These are phyloP conservation scores for Rattus rattus DNA, from an alignment of 2,113 vertebrate species.

Conservation along the genomic window DNA sequence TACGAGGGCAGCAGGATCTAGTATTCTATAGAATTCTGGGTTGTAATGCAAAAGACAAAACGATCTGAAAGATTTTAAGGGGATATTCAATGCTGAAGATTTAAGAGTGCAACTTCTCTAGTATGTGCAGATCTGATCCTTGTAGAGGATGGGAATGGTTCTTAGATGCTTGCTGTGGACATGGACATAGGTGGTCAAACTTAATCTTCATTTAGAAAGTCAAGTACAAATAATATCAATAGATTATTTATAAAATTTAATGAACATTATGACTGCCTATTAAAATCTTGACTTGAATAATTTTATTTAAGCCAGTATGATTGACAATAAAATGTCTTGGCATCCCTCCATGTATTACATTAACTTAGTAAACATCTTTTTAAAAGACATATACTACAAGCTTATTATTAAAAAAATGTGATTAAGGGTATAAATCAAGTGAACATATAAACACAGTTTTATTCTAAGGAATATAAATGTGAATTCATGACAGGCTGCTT, in stretches of 20 bases:
- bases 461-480: neutral
- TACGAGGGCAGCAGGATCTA: neutral
- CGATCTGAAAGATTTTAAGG: neutral
- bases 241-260: neutral
- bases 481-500: neutral
- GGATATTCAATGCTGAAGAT: neutral
- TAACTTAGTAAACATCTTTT: neutral
- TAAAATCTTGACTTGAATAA: neutral
- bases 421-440: neutral
- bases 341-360: neutral
- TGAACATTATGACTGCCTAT: neutral
- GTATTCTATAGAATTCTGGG: neutral
- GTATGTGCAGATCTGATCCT: neutral
- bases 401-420: neutral
- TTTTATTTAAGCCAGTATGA: neutral
- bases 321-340: neutral
- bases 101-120: neutral
- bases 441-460: neutral
- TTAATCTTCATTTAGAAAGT: neutral
- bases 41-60: neutral
- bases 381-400: neutral
- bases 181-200: neutral
- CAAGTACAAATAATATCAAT: neutral
- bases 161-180: neutral
- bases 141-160: neutral